phyloP scores from a whole-genome alignment of 1,140 invertebrate species.

The Bathynomus jamesi region DNA sequence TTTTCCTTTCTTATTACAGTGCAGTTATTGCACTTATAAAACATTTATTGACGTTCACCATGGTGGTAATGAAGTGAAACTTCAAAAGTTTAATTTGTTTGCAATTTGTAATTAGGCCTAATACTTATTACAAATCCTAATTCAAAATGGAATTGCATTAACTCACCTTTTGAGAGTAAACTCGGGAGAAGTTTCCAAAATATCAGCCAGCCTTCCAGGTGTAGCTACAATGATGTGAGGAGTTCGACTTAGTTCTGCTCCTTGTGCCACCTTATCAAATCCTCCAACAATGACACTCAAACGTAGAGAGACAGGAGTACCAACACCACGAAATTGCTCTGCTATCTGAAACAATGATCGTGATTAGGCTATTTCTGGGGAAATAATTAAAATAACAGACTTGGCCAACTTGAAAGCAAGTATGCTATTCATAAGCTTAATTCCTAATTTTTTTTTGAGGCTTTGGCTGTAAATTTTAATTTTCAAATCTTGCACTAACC shows the following conservation, averaged over 20 bases:
- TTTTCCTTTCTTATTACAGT: too few relatives aligned
- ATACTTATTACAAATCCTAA: neutral
- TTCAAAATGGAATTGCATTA: neutral
- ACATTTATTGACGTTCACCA: too few relatives aligned
- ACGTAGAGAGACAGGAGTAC: slow-evolving; percentile 25
- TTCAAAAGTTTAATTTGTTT: neutral
- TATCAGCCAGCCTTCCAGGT: slow-evolving; percentile 78
- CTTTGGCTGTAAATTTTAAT: too few relatives aligned
- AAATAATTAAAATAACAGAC: too few relatives aligned
- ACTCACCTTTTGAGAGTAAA: slow-evolving; percentile 60
- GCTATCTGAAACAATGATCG: slow-evolving; percentile 69
- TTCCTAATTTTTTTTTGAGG: too few relatives aligned
- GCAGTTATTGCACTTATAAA: too few relatives aligned
- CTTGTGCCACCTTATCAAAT: slow-evolving; percentile 85
- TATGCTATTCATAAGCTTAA: too few relatives aligned
- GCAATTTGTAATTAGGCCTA: neutral
- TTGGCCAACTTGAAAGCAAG: too few relatives aligned
- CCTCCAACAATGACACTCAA: slow-evolving; percentile 73
- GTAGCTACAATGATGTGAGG: slow-evolving; percentile 93
- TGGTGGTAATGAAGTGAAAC: neutral
- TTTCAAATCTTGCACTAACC: too few relatives aligned
- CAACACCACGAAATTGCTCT: slow-evolving; percentile 71
- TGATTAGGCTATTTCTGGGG: too few relatives aligned
- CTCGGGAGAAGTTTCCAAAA: slow-evolving; percentile 63
- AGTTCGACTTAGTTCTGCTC: slow-evolving; percentile 68